Evolutionary conservation across 2,797 vertebrate genomes (phyloP), one percentile per base, ranked within the genome.

Genomic region (Hephaestus fuliginosus): DNA sequence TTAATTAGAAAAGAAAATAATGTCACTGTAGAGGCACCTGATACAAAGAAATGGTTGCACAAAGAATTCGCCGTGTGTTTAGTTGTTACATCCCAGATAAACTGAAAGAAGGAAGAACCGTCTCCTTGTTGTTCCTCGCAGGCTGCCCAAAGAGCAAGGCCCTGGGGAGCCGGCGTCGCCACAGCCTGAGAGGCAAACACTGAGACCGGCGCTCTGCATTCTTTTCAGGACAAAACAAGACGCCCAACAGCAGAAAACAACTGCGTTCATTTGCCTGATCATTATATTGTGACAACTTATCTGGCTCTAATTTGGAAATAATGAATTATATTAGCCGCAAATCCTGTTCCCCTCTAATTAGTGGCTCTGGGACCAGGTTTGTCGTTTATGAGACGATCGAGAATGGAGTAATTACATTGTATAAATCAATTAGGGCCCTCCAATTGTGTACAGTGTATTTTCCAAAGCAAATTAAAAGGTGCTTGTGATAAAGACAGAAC

Each of bases 281-380:
- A 88, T 89, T 91, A 88, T 80, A 89, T 92, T 93, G 87, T 92
- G 91, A 93, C 91, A 91, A 89, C 85, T 91, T 90, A 88, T 92
- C 86, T 88, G 82, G 15, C 72, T 88, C 74, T 93, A 92, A 93
- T 93, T 92, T 89, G 85, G 81, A 93, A 92, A 92, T 94, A 93
- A 94, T 93, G 83, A 93, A 92, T 93, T 92, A 86, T 92, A 95
- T 93, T 94, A 93, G 92, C 88, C 43, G 70, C 84, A 90, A 92
- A 93, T 90, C 80, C 86, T 93, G 91, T 91, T 92, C 80, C 72
- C 60, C 85, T 89, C 90, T 94, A 93, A 95, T 94, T 91, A 93
- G 92, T 79, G 86, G 92, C 91, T 88, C 65, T 90, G 93, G 91
- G 92, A 94, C 85, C 88, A 91, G 88, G 91, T 91, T 91, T 93